phyloP scores from a whole-genome alignment of 2,888 invertebrate species.

The Lasioglossum malachurum region DNA sequence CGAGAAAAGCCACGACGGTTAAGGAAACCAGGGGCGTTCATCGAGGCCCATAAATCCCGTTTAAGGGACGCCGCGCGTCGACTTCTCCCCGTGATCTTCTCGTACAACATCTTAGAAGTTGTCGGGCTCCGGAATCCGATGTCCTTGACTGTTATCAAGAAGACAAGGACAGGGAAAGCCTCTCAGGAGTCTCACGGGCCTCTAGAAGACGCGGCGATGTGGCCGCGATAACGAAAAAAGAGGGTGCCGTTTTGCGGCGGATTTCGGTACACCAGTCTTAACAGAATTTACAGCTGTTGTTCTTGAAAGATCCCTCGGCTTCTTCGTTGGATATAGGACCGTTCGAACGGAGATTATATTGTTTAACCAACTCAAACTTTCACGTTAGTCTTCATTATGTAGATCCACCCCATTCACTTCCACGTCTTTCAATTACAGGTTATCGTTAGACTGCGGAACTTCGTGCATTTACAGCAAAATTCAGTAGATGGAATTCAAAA shows the following conservation, averaged over 20 bases:
- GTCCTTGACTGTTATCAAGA: constrained; percentile 31
- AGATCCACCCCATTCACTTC: background rate
- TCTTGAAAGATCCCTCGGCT: background rate
- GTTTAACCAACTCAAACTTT: background rate
- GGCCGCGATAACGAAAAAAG: constrained; percentile 39
- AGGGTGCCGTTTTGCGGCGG: background rate
- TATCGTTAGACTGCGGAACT: background rate
- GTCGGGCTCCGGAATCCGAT: constrained; percentile 20
- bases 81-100: background rate
- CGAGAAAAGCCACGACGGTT: background rate
- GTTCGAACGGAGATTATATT: background rate
- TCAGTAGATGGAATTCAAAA: too few species aligned
- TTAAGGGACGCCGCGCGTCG: background rate
- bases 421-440: background rate
- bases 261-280: constrained; percentile 13
- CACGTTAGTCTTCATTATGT: background rate
- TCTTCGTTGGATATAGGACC: background rate
- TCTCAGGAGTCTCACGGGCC: constrained; percentile 26
- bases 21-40: background rate
- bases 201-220: constrained; percentile 14
- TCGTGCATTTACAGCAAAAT: too few species aligned
- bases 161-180: constrained; percentile 42
- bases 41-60: background rate
- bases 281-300: constrained; percentile 19
- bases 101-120: background rate